Percentiles rank a stretch among this genome's conserved stretches.
Evolutionary conservation across 2,797 vertebrate species (phyloP).

Genomic region (Brachyrhaphis roseni): DNA sequence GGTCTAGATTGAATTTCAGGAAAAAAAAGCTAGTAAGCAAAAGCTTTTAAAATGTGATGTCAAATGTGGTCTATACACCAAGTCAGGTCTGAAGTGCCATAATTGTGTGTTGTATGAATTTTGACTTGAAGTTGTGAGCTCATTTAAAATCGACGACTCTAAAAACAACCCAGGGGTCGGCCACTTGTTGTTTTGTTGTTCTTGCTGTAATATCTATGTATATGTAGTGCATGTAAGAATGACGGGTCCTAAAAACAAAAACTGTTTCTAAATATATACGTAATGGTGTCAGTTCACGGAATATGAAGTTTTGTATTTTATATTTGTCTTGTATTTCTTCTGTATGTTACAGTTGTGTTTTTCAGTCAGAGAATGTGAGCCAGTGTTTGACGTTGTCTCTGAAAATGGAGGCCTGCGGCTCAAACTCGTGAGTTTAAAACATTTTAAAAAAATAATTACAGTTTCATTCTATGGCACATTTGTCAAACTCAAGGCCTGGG

Average conservation of each 20-base stretch:
- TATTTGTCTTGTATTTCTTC: slow-evolving; percentile 11
- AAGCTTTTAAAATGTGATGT: too few relatives aligned
- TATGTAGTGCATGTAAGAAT: too few relatives aligned
- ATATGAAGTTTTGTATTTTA: slow-evolving; percentile 10
- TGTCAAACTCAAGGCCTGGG: too few relatives aligned
- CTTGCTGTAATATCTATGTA: too few relatives aligned
- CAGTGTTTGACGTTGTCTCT: slow-evolving; percentile 55
- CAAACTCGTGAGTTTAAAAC: slow-evolving; percentile 62
- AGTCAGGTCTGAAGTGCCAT: too few relatives aligned
- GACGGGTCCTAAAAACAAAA: background rate
- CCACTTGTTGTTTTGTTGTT: too few relatives aligned
- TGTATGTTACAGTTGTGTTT: slow-evolving; percentile 62
- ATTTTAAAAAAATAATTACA: background rate
- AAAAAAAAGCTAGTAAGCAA: background rate
- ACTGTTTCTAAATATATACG: background rate
- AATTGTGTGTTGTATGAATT: too few relatives aligned
- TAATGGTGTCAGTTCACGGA: background rate
- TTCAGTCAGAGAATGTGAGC: slow-evolving; percentile 52
- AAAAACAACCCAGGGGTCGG: too few relatives aligned
- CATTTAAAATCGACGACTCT: too few relatives aligned
- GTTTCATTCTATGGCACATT: too few relatives aligned
- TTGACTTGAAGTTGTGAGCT: too few relatives aligned
- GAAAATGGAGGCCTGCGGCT: slow-evolving; percentile 48
- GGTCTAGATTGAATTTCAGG: background rate
- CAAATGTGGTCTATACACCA: too few relatives aligned